These are phyloP conservation scores for Pachliopta kotzebuea DNA, from an alignment of 2,888 invertebrate genomes.

Conservation along the genomic window DNA sequence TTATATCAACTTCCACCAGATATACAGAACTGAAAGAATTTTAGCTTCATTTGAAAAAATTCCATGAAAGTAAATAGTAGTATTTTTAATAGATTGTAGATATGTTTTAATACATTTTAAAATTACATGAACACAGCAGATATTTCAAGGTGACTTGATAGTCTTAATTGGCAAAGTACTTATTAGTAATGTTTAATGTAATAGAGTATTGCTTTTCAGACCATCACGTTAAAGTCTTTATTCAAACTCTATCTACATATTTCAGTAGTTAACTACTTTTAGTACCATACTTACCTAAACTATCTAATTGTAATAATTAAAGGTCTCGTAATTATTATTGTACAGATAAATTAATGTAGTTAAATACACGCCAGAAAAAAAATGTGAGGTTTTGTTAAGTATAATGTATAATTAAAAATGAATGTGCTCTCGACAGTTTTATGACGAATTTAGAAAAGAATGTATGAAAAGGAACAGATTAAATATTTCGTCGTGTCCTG, in stretches of 20 bases:
- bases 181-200: constrained; percentile 34
- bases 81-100: no score
- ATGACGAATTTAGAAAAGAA: constrained; percentile 80
- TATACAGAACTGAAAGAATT: not conserved
- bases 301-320: constrained; percentile 72
- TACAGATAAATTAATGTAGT: constrained; percentile 79
- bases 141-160: constrained; percentile 15
- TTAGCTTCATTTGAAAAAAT: not conserved
- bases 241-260: constrained; percentile 54
- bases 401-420: constrained; percentile 75
- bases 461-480: constrained; percentile 78
- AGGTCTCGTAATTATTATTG: constrained; percentile 78
- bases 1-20: not conserved
- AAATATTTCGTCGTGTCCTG: constrained; percentile 80
- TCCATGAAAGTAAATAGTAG: not conserved
- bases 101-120: not conserved
- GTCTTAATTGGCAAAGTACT: constrained; percentile 49
- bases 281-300: constrained; percentile 65
- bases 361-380: constrained; percentile 66
- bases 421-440: constrained; percentile 79
- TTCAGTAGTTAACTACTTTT: constrained; percentile 54
- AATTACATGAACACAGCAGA: not conserved
- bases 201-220: constrained; percentile 50
- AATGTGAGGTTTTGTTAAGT: constrained; percentile 77
- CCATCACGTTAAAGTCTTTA: constrained; percentile 43